Evolutionary conservation across 2,113 vertebrate species (phyloP).

Genomic region (Recurvirostra avosetta): DNA sequence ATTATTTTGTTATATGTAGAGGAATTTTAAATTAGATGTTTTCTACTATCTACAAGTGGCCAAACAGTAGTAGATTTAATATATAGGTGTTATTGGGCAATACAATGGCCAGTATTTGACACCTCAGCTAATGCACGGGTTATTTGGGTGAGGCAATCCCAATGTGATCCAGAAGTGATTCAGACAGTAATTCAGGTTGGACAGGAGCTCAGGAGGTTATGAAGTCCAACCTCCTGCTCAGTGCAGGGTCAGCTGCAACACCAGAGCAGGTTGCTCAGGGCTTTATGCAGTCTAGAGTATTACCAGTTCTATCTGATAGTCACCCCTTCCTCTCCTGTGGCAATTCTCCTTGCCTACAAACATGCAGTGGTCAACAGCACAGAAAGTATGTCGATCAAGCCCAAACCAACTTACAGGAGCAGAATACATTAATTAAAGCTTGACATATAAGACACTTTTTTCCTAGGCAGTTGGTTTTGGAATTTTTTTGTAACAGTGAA

Average conservation of each 20-base stretch:
- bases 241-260: background rate
- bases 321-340: background rate
- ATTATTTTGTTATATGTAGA: background rate
- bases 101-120: background rate
- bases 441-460: background rate
- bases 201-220: background rate
- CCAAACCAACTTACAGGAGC: background rate
- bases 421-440: background rate
- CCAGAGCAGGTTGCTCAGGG: background rate
- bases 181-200: background rate
- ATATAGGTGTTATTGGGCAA: background rate
- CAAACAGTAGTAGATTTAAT: background rate
- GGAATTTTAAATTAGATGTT: background rate
- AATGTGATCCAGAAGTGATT: accelerated
- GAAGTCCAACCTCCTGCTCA: background rate
- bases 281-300: background rate
- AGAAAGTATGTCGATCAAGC: accelerated
- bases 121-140: background rate
- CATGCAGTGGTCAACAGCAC: background rate
- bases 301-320: background rate
- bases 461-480: background rate
- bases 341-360: background rate
- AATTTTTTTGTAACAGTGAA: background rate
- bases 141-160: background rate
- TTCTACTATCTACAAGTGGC: background rate